These are phyloP conservation scores for Spinus olivaceus DNA, from an alignment of 2,797 vertebrate genomes.

Conservation along the genomic window DNA sequence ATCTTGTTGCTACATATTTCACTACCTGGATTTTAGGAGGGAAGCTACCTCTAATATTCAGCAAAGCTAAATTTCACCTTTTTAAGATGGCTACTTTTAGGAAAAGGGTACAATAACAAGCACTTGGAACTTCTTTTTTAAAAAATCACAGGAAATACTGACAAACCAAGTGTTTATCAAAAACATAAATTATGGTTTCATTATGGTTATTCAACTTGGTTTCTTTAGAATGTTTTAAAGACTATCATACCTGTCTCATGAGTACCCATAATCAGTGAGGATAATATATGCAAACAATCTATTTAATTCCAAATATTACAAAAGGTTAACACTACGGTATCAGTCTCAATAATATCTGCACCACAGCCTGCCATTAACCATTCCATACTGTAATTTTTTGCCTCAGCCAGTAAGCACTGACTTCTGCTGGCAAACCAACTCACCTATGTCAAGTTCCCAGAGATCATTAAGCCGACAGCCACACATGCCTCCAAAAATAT, in stretches of 20 bases:
- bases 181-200: not conserved
- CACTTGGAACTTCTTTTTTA: not conserved
- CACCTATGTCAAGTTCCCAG: constrained; percentile 95
- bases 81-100: not conserved
- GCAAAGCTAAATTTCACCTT: not conserved
- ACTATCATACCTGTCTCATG: not conserved
- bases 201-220: not conserved
- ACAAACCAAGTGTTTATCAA: not conserved
- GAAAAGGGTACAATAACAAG: not conserved
- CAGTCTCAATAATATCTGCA: not conserved
- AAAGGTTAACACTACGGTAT: not conserved
- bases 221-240: not conserved
- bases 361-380: not conserved
- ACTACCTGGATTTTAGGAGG: not conserved
- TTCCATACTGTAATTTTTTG: not conserved
- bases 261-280: not conserved
- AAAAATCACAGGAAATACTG: not conserved
- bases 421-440: constrained; percentile 36
- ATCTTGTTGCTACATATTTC: not conserved
- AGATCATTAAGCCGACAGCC: constrained; percentile 89
- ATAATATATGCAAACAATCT: not conserved
- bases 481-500: constrained; percentile 95
- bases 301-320: not conserved
- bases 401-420: not conserved
- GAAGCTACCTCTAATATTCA: not conserved